These are phyloP conservation scores for Nomada ruficornis DNA, from an alignment of 2,888 invertebrate species.

Conservation along the genomic window DNA sequence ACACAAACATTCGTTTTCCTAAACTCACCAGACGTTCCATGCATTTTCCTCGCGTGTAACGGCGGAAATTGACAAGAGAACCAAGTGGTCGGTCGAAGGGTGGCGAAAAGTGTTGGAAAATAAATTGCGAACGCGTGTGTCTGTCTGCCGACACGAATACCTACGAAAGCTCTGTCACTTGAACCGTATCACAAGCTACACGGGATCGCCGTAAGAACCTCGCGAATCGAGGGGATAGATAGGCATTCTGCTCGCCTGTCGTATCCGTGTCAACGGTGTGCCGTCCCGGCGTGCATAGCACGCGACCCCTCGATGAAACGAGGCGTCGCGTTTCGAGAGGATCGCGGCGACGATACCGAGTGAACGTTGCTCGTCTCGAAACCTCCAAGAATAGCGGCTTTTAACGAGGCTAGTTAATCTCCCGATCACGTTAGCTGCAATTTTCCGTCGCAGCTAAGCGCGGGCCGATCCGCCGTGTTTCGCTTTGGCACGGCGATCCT, in stretches of 20 bases:
- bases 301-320: constrained; percentile 30
- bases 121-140: not conserved
- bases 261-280: not conserved
- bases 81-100: too few relatives aligned
- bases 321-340: constrained; percentile 27
- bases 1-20: too few relatives aligned
- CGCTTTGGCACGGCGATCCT: constrained; percentile 61
- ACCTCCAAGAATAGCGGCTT: constrained; percentile 60
- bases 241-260: not conserved
- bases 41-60: not conserved
- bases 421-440: constrained; percentile 60
- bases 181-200: not conserved
- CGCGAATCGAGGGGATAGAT: not conserved
- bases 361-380: not conserved
- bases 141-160: not conserved
- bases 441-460: constrained; percentile 60
- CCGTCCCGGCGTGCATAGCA: not conserved
- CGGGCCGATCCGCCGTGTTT: constrained; percentile 54
- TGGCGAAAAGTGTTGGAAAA: not conserved
- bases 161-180: not conserved
- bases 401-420: constrained; percentile 60
- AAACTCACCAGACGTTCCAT: not conserved
- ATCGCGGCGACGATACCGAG: constrained; percentile 24
- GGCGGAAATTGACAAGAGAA: not conserved
- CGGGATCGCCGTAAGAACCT: not conserved